Base-by-base conservation (phyloP, 2,797 vertebrate species). In the Sylvia borin region DNA sequence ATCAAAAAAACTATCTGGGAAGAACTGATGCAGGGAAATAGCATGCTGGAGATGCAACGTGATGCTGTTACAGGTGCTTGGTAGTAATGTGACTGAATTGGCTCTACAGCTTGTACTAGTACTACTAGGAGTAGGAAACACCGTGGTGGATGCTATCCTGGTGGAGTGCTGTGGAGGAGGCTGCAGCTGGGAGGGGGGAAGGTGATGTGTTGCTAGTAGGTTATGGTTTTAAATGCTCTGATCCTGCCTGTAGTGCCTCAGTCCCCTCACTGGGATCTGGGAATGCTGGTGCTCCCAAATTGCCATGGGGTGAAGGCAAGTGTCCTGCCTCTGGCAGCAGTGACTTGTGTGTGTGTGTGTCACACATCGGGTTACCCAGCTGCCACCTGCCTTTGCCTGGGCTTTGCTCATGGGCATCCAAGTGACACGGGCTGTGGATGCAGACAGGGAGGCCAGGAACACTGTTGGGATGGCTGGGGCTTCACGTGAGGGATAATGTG, bases 401-500 rank as follows among this genome's bases (percentile, higher is more conserved):
- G 18, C 78, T 85, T 40, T 10, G 25, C 71, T 60, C 3, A 1
- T 0, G 1, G 50, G 29, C 14, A 8, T 32, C 27, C 0, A 0
- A 40, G 50, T 61, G 53, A 22, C 38, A 19, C 0, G 6, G 70
- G 76, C 22, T 70, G 34, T 26, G 58, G 45, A 21, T 38, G 43
- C 48, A 38, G 65, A 10, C 61, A 53, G 81, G 60, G 72, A 91
- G 91, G 71, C 88, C 32, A 6, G 67, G 81, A 65, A 47, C 0
- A 1, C 72, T 50, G 55, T 62, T 0, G 2, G 88, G 55, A 5
- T 92, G 76, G 62, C 68, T 2, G 0, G 58, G 64, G 6, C 87
- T 27, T 53, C 95, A 96, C 7, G 43, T 83, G 95, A 94, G 66
- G 70, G 80, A 60, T 92, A 92, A 86, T 4, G 90, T 96, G 96